Evolutionary conservation across 2,888 invertebrate genomes (phyloP), one percentile per base, ranked within the genome.

Genomic region (Drosophila robusta): DNA sequence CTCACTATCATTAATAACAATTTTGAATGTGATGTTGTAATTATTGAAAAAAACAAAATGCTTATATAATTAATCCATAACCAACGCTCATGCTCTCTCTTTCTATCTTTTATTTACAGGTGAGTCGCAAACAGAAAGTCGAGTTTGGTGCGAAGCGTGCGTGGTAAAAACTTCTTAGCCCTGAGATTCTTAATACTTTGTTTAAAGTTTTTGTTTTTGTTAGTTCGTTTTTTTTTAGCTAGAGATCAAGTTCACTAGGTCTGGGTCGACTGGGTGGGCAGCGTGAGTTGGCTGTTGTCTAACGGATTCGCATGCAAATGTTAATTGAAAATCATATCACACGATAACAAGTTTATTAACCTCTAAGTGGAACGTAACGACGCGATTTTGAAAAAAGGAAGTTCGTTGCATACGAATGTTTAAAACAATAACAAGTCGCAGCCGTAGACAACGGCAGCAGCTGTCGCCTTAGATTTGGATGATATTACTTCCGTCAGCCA

Each of bases 201-300:
- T 32, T 18, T 41, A 5, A 39, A 3, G 9, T 4, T 14, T 29
- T 39, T 3, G 11, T 24, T 36, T 18, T 38, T 11, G 4, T 14
- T 3, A 51, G 0, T 26, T 14, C 24, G 11, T 32, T 9, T 18
- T 18, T 41, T 26, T 29, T 41, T 14, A 46, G 58, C 12, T 44
- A 65, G 57, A 72, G 75, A 80, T 79, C 86, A 85, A 87, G 87
- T 87, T 85, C 86, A 85, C 63, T 85, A 54, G 85, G 85, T 85
- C 85, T 79, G 74, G 87, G 85, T 87, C 87, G 78, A 68, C 81
- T 57, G 78, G 68, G 57, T 71, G 60, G 47, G 29, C 49, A 54
- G 60, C 36, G 55, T 55, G 49, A 41, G 39, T 54, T 18, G 38
- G 24, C 36, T 58, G 45, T 57, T 52, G 60, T 57, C 73, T 70